A percentile compares a stretch with the other conserved stretches of the same genome.
Evolutionary conservation across 2,113 vertebrate genomes (phyloP).

Genomic region (Hyla sarda): DNA sequence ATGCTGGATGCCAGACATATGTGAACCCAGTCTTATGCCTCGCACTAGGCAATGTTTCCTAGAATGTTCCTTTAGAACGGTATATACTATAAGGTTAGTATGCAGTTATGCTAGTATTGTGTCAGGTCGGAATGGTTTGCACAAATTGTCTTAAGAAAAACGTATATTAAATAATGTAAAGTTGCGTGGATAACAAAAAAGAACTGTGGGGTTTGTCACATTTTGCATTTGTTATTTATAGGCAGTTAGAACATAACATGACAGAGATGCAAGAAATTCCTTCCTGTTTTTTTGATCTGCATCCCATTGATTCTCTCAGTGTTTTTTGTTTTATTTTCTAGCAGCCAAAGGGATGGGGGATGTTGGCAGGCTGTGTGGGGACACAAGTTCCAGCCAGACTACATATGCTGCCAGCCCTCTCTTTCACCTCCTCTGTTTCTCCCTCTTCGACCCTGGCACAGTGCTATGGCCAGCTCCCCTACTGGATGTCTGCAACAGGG

Average conservation of each 20-base stretch:
- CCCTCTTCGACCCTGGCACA: slow-evolving; percentile 6
- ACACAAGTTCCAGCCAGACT: slow-evolving; percentile 10
- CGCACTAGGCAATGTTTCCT: background rate
- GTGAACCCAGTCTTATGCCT: too few relatives aligned
- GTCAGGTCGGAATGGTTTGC: background rate
- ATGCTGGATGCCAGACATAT: too few relatives aligned
- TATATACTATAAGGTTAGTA: background rate
- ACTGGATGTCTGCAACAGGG: background rate
- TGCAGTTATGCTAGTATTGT: background rate
- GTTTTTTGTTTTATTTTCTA: background rate
- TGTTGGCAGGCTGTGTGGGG: background rate
- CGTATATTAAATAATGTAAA: background rate
- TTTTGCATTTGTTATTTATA: background rate
- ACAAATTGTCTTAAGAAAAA: too few relatives aligned
- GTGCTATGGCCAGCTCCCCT: background rate
- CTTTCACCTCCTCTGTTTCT: background rate
- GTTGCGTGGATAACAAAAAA: background rate
- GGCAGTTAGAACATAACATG: slow-evolving; percentile 7
- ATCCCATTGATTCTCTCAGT: slow-evolving; percentile 1
- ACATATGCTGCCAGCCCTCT: slow-evolving; percentile 6
- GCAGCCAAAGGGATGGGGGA: slow-evolving; percentile 13
- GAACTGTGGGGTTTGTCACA: background rate
- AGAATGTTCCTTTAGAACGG: background rate
- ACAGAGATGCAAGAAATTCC: slow-evolving; percentile 17
- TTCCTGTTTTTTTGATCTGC: background rate